Evolutionary conservation across 2,113 vertebrate genomes (phyloP), one percentile per base, ranked within the genome.

Genomic region (Phycodurus eques): DNA sequence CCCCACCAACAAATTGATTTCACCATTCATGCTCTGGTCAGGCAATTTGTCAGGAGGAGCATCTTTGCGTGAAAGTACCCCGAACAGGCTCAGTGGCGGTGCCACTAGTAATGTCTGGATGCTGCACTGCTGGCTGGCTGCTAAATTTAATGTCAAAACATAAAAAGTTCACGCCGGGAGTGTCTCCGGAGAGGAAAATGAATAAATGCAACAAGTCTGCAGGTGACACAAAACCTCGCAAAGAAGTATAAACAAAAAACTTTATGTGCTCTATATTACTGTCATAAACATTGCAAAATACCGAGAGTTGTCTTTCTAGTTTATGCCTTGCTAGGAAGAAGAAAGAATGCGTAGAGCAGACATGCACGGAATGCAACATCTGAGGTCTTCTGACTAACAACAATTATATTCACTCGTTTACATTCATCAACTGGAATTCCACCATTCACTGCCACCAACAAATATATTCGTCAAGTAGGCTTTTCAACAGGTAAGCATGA

Each of bases 1-100:
- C 14, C 71, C 65, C 51, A 33, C 61, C 54, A 70, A 76, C 19
- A 56, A 76, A 80, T 76, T 78, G 59, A 82, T 79, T 68, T 71
- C 33, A 56, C 47, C 73, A 47, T 76, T 69, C 53, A 75, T 69
- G 67, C 63, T 8, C 22, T 11, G 42, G 27, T 70, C 27, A 33
- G 20, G 74, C 14, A 0, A 59, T 44, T 42, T 42, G 35, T 63
- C 61, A 57, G 17, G 46, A 49, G 19, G 64, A 31, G 19, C 4
- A 68, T 46, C 44, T 74, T 8, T 42, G 39, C 67, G 44, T 56
- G 3, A 75, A 70, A 71, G 63, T 56, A 54, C n/a, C 53, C 47
- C 49, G 57, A 74, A 77, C n/a, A 72, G 57, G 66, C 64, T 22
- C 72, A 75, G 47, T 15, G 27, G 39, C 13, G 20, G 22, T 54